Evolutionary conservation across 2,113 vertebrate genomes (phyloP).

Genomic region (Cyanistes caeruleus): DNA sequence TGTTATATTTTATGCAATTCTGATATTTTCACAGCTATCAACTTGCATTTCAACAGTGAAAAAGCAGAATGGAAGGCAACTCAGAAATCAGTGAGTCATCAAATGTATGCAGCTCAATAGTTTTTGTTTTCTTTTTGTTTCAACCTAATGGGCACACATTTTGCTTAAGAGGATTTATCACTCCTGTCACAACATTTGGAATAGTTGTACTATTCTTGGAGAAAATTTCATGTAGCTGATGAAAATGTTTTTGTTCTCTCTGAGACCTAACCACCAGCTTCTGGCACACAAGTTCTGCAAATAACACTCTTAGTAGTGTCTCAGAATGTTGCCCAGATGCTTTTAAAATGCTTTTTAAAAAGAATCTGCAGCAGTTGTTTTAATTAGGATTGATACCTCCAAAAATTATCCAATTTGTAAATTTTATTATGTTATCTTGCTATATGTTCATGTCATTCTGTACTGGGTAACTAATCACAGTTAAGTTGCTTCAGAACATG

Average conservation of each 20-base stretch:
- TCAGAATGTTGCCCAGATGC: neutral
- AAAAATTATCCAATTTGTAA: neutral
- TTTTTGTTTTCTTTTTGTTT: neutral
- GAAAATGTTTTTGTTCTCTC: neutral
- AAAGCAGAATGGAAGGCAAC: neutral
- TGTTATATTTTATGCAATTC: neutral
- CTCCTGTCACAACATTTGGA: neutral
- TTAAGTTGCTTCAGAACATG: neutral
- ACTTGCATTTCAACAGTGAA: neutral
- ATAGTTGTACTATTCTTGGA: neutral
- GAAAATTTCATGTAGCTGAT: neutral
- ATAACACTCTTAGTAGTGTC: neutral
- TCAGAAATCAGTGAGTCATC: neutral
- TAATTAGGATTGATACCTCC: neutral
- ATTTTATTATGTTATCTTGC: neutral
- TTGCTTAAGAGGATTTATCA: neutral
- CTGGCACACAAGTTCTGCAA: neutral
- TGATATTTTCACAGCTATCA: neutral
- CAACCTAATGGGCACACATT: neutral
- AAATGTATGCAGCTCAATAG: neutral
- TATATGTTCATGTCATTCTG: neutral
- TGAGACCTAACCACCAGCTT: neutral
- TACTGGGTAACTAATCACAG: neutral
- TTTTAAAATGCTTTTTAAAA: neutral
- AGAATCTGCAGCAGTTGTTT: neutral